Evolutionary conservation across 2,888 invertebrate genomes (phyloP).

Genomic region (Caenorhabditis sp.): DNA sequence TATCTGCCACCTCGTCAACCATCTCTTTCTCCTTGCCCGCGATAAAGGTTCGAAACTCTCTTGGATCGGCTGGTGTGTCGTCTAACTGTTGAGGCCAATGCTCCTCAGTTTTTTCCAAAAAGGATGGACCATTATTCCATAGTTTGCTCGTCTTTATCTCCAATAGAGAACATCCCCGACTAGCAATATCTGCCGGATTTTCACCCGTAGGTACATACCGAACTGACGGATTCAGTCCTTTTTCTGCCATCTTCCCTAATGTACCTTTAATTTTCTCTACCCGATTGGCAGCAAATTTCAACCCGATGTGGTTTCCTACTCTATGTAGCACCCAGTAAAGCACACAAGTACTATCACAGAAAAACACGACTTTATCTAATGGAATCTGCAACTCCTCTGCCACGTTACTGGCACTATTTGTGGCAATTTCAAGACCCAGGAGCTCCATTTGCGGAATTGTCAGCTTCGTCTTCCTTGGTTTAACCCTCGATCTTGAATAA

Average conservation of each 20-base stretch:
- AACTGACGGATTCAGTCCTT: background rate
- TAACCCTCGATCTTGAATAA: slow-evolving; percentile 36
- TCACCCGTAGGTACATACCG: slow-evolving; percentile 72
- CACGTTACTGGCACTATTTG: background rate
- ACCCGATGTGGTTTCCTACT: background rate
- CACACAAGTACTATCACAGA: slow-evolving; percentile 46
- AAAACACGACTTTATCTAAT: slow-evolving; percentile 30
- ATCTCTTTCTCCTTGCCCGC: too few species aligned
- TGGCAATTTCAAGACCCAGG: slow-evolving; percentile 37
- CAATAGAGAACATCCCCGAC: slow-evolving; percentile 65
- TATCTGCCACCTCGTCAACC: too few species aligned
- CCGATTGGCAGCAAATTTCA: background rate
- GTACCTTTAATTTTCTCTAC: background rate
- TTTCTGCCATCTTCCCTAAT: background rate
- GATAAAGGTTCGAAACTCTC: slow-evolving; percentile 2
- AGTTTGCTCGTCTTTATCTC: slow-evolving; percentile 16
- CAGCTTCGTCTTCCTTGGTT: background rate
- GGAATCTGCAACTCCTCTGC: background rate
- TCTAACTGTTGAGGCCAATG: slow-evolving; percentile 11
- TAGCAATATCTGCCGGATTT: slow-evolving; percentile 82
- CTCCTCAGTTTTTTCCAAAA: background rate
- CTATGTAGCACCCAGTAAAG: slow-evolving; percentile 43
- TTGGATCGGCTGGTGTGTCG: background rate
- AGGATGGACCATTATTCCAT: slow-evolving; percentile 32
- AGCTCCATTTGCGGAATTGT: slow-evolving; percentile 66